Conservation (phyloP, 1,140 invertebrate genomes). For the Helicoverpa zea region DNA sequence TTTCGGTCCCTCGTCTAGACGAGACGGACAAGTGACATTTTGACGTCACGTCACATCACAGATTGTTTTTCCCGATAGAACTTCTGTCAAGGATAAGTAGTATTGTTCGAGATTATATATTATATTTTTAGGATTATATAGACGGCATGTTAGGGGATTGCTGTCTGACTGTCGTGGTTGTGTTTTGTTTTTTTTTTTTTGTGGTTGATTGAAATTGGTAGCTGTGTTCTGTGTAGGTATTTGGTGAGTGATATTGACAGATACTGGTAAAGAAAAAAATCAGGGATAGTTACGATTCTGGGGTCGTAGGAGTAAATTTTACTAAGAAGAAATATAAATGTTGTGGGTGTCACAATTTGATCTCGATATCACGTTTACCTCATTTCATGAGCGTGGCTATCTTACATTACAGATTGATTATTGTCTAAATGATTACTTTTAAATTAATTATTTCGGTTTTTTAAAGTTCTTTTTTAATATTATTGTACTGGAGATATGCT, state of each 20-base stretch:
- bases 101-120: slow-evolving; percentile 8
- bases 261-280: too few species aligned
- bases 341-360: too few species aligned
- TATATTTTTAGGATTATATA: slow-evolving; percentile 22
- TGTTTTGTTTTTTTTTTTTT: slow-evolving; percentile 1
- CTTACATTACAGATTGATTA: too few species aligned
- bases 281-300: too few species aligned
- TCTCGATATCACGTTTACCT: too few species aligned
- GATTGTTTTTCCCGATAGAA: slow-evolving; percentile 31
- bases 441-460: too few species aligned
- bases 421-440: too few species aligned
- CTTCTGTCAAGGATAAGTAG: slow-evolving; percentile 27
- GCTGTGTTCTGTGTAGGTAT: not conserved
- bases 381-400: too few species aligned
- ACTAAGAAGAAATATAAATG: too few species aligned
- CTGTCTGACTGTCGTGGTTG: not conserved
- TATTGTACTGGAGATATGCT: too few species aligned
- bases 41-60: slow-evolving; percentile 26
- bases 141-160: not conserved
- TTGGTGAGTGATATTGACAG: not conserved
- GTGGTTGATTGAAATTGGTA: not conserved
- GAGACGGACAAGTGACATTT: slow-evolving; percentile 11
- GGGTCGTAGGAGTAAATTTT: too few species aligned
- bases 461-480: too few species aligned
- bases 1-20: slow-evolving; percentile 31